Base-by-base conservation (phyloP, 2,797 vertebrate genomes). In the Spinibarbus caldwelli region DNA sequence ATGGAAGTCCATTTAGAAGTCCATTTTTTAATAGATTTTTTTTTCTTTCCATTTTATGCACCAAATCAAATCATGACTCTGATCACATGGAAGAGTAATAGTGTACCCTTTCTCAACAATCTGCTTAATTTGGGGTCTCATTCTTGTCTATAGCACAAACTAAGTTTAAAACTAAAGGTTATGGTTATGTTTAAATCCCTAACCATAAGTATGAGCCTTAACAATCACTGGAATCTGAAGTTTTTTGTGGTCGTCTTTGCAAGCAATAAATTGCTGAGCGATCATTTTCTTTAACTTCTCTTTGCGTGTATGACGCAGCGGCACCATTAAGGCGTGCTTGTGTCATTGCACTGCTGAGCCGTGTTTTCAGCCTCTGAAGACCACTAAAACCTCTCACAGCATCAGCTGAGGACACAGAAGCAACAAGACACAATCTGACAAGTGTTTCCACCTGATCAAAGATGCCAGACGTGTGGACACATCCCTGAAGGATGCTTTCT, bases 381-480 rank as follows among this genome's bases (percentile, higher is more conserved):
- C n/a, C 38, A 29, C 54, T 64, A 43, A 64, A 78, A 78, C 38
- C n/a, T 78, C 54, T 78, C n/a, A n/a, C 38, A 31, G 77, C 77
- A 21, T 64, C 15, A 21, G 57, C 15, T 45, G n/a, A 78, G 57
- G n/a, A n/a, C n/a, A n/a, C n/a, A n/a, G n/a, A n/a, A n/a, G n/a
- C n/a, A n/a, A n/a, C n/a, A n/a, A n/a, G 77, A 64, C 77, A 5
- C 38, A 26, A 21, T 78, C 38, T 78, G 77, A 78, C 57, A 78
- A 77, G 77, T 43, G 77, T 64, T 78, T 78, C 54, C 14, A 77
- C 4, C 52, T 0, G 23, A 41, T 77, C 34, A 57, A 17, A 38
- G 34, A 41, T 26, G 23, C 52, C 52, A 23, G 36, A 62, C 9
- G 5, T 41, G 52, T 78, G n/a, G 36, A 59, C n/a, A 62, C 11